phyloP scores from a whole-genome alignment of 2,888 invertebrate genomes.

The Lepetodrilus schrolli region DNA sequence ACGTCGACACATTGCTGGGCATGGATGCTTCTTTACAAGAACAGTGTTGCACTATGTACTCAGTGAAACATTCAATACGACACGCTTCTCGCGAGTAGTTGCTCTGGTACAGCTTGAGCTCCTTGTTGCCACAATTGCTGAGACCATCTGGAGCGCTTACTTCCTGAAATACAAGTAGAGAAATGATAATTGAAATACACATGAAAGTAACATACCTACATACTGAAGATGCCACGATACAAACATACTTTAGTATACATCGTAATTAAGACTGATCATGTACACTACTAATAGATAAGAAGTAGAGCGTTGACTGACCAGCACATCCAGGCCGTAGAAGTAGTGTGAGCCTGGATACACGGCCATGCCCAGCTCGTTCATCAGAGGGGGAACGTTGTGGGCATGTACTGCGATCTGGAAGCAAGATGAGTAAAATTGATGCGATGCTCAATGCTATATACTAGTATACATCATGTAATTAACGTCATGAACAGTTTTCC shows the following conservation, averaged over 20 bases:
- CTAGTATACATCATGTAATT: too few relatives aligned
- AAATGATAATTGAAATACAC: too few relatives aligned
- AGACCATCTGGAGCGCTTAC: constrained; percentile 1
- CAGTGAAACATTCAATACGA: constrained; percentile 31
- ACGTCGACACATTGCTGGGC: constrained; percentile 31
- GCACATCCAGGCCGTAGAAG: constrained; percentile 32
- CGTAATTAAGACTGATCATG: too few relatives aligned
- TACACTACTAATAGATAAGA: too few relatives aligned
- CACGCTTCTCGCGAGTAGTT: constrained; percentile 33
- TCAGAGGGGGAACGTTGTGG: constrained; percentile 26
- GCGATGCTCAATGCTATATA: too few relatives aligned
- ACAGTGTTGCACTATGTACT: constrained; percentile 24
- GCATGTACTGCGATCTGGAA: constrained; percentile 30
- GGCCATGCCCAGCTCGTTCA: constrained; percentile 32
- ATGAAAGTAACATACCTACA: not conserved
- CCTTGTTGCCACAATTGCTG: constrained; percentile 26
- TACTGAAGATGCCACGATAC: not conserved
- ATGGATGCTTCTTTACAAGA: constrained; percentile 30
- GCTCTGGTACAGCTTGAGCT: constrained; percentile 25
- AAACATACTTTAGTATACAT: too few relatives aligned
- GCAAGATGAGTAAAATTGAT: too few relatives aligned
- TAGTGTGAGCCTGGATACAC: constrained; percentile 30
- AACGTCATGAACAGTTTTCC: too few relatives aligned
- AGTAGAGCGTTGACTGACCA: not conserved
- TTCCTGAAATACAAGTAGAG: too few relatives aligned